Conservation (phyloP, 2,797 vertebrate species). For the Heliangelus exortis region DNA sequence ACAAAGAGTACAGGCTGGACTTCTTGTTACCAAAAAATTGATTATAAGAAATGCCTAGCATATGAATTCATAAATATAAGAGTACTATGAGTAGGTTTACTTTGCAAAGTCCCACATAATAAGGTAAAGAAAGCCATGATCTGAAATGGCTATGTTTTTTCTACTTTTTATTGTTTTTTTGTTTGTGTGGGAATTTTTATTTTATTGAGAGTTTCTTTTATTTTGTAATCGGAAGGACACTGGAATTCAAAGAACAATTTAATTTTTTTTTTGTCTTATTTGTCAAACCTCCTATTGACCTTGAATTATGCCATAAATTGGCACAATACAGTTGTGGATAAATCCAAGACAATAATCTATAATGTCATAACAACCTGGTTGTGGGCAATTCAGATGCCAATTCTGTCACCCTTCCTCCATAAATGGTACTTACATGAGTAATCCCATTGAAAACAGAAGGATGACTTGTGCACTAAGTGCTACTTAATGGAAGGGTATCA, state of each 20-base stretch:
- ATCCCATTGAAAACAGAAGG: background rate
- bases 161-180: background rate
- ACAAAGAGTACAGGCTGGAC: conserved; percentile 39
- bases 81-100: background rate
- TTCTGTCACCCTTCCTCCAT: background rate
- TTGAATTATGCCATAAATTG: background rate
- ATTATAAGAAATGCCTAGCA: conserved; percentile 6
- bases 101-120: background rate
- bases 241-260: background rate
- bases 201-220: background rate
- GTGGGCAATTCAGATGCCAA: background rate
- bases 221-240: background rate
- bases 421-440: background rate
- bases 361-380: background rate
- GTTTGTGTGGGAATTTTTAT: background rate
- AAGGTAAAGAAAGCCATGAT: background rate
- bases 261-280: background rate
- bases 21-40: conserved; percentile 40
- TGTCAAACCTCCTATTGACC: background rate
- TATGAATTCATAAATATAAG: conserved; percentile 50
- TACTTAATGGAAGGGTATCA: background rate
- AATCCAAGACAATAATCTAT: background rate
- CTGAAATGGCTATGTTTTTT: background rate
- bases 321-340: background rate
- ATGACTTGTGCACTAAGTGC: background rate